A percentile compares a stretch with the other conserved stretches of the same genome.
phyloP scores from a whole-genome alignment of 2,113 vertebrate species.

The Murina feae region DNA sequence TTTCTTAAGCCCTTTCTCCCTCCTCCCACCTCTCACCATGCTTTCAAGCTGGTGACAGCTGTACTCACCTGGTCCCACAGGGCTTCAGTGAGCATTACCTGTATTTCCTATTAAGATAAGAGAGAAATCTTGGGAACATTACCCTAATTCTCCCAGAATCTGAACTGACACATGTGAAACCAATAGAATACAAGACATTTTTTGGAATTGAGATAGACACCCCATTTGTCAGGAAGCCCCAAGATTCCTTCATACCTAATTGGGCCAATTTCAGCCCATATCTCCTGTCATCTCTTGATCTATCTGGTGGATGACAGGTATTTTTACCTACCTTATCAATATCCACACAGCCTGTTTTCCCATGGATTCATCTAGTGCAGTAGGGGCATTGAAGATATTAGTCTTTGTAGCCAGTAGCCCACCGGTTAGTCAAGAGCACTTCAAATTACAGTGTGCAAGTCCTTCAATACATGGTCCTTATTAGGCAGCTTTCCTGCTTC shows the following conservation, averaged over 20 bases:
- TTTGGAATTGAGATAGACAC: neutral
- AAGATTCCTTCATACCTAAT: neutral
- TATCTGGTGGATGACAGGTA: neutral
- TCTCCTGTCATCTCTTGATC: neutral
- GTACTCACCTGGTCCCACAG: conserved; percentile 65
- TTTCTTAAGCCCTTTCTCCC: neutral
- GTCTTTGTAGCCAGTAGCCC: neutral
- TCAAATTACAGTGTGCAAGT: neutral
- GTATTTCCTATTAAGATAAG: conserved; percentile 50
- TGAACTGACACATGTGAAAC: neutral
- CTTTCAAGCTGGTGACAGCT: neutral
- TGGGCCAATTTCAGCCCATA: neutral
- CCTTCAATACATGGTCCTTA: neutral
- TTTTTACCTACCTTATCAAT: neutral
- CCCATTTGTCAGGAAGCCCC: neutral
- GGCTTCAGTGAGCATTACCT: conserved; percentile 38
- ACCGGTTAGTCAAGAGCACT: neutral
- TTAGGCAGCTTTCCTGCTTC: neutral
- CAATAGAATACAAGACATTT: neutral
- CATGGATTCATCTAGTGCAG: neutral
- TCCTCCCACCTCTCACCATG: neutral
- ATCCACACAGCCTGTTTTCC: neutral
- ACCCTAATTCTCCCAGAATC: neutral
- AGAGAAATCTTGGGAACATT: conserved; percentile 21
- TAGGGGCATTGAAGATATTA: neutral